Conservation (phyloP, 2,113 vertebrate species). For the Hippocampus mohnikei region DNA sequence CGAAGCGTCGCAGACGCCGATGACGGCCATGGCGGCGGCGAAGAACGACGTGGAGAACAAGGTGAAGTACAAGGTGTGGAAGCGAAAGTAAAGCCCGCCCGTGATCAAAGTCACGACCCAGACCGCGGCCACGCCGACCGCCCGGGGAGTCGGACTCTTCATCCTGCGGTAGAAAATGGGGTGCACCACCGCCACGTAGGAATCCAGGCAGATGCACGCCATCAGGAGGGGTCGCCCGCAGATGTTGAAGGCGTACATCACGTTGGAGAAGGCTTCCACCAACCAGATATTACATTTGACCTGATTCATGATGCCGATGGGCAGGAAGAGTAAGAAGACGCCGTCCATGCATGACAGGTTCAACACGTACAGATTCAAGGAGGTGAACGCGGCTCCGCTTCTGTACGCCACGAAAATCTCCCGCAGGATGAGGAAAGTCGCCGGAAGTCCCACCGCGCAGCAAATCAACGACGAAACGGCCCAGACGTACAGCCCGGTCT, state of each 20-base stretch:
- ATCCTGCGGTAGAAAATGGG: constrained; percentile 50
- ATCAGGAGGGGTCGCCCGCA: constrained; percentile 55
- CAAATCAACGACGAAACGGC: rapidly evolving
- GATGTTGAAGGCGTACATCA: constrained; percentile 7
- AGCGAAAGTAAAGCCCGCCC: not conserved
- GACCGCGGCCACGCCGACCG: constrained; percentile 17
- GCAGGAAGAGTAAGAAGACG: constrained; percentile 32
- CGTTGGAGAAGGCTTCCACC: not conserved
- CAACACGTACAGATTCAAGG: constrained; percentile 40
- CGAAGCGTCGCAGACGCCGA: constrained; percentile 43
- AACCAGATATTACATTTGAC: rapidly evolving
- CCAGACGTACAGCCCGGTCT: constrained; percentile 12
- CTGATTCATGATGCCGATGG: constrained; percentile 14
- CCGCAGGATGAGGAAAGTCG: constrained; percentile 37
- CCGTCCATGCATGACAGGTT: constrained; percentile 52
- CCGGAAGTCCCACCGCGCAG: constrained; percentile 39
- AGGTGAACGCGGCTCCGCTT: constrained; percentile 15
- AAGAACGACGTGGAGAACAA: not conserved
- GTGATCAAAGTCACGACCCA: constrained; percentile 18
- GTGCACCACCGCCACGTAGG: constrained; percentile 63
- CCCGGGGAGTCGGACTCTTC: constrained; percentile 43
- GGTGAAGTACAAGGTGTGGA: not conserved
- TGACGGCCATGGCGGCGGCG: constrained; percentile 11
- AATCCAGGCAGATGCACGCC: constrained; percentile 58
- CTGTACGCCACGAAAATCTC: constrained; percentile 35